Evolutionary conservation across 2,113 vertebrate species (phyloP), one percentile per base, ranked within the genome.

Genomic region (Pseudorhombus dupliciocellatus): DNA sequence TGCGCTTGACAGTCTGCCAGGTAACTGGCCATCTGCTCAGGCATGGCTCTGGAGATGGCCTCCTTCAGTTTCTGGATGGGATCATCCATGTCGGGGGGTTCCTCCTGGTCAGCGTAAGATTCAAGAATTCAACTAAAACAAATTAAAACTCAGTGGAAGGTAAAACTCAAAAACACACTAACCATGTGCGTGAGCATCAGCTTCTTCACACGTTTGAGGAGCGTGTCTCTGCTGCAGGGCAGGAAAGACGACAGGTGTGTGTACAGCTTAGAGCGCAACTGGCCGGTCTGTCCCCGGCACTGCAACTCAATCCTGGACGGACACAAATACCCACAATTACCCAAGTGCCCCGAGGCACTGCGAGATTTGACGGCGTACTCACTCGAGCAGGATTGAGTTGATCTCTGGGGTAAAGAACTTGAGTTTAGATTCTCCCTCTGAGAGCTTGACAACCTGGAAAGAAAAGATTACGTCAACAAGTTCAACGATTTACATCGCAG

Each of bases 321-420:
- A 26, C 7, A 9, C 21, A 40, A 56, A 0, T 4, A 46, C 24
- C 44, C 22, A 44, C 3, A 42, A 3, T 37, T 4, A 37, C 34
- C 34, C 34, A 58, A 58, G 56, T 50, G 18, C 48, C 31, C 10
- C 15, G 1, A 11, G 21, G 50, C n/a, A 44, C 5, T 18, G 31
- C 26, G 26, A 28, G 26, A 9, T 34, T 34, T 34, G 7, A 34
- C 31, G 12, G 4, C 5, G 4, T 77, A 95, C 97, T 97, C 91
- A 99, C 97, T 98, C 95, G 7, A 98, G 83, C 11, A 99, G 92
- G 81, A 96, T 91, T 34, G 85, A 92, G 84, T 98, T 98, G 84
- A 97, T 92, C 62, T 96, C 95, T 80, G 95, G 95, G 74, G 94
- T 95, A 88, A 98, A 98, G 90, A 96, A 95, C 71, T 95, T 96